Evolutionary conservation across 1,140 invertebrate genomes (phyloP).

Genomic region (Drosophila lini): DNA sequence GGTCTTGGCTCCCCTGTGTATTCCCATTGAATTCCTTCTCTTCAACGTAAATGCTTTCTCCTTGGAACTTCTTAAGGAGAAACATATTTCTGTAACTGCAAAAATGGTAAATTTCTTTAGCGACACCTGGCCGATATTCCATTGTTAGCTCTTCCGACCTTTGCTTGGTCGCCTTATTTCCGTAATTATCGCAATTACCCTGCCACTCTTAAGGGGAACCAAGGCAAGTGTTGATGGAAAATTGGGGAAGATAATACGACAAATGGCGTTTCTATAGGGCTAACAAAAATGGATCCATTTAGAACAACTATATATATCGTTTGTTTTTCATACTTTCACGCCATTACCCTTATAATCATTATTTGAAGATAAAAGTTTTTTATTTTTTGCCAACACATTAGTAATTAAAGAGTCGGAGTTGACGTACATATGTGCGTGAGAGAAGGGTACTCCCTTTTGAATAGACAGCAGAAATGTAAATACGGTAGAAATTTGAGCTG

Average conservation of each 20-base stretch:
- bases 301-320: background rate
- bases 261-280: background rate
- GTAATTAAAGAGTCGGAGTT: too few species aligned
- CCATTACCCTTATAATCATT: background rate
- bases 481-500: background rate
- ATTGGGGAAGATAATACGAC: constrained; percentile 1
- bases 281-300: background rate
- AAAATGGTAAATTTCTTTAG: constrained; percentile 35
- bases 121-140: constrained; percentile 64
- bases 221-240: constrained; percentile 18
- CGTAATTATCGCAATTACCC: constrained; percentile 45
- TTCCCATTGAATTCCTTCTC: background rate
- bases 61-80: background rate
- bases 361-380: background rate
- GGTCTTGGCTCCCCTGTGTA: background rate
- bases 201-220: constrained; percentile 11
- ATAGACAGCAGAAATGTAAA: too few species aligned
- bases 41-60: background rate
- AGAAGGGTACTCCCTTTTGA: too few species aligned
- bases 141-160: constrained; percentile 30
- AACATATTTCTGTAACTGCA: constrained; percentile 15
- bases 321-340: background rate
- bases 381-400: too few species aligned
- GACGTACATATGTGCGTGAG: too few species aligned
- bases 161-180: constrained; percentile 8